Percentiles rank a stretch among this genome's conserved stretches.
phyloP scores from a whole-genome alignment of 2,797 vertebrate species.

The Synaphobranchus kaupii region DNA sequence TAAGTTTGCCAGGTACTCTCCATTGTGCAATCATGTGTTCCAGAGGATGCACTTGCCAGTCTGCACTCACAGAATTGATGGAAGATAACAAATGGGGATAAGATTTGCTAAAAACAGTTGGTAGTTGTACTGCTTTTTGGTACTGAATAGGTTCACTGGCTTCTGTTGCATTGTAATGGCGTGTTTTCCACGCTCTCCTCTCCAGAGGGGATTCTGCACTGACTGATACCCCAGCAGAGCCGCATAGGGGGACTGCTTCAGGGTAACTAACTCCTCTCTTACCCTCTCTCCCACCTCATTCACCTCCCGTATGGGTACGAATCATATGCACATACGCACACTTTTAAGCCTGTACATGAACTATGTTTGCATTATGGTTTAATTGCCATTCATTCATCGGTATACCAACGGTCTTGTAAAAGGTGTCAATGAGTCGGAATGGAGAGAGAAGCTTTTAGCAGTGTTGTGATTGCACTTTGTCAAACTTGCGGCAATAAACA shows the following conservation, averaged over 20 bases:
- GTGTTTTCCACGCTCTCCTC: slow-evolving; percentile 21
- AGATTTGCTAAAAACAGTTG: too few relatives aligned
- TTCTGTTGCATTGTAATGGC: slow-evolving; percentile 2
- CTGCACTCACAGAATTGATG: too few relatives aligned
- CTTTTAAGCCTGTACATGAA: neutral
- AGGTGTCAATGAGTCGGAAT: neutral
- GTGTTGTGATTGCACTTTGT: neutral
- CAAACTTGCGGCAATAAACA: too few relatives aligned
- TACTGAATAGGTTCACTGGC: neutral
- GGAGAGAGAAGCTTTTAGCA: neutral
- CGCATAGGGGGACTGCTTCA: slow-evolving; percentile 31
- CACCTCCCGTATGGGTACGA: neutral
- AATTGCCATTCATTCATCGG: neutral
- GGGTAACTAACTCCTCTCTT: slow-evolving; percentile 27
- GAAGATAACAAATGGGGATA: too few relatives aligned
- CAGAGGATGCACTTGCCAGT: too few relatives aligned
- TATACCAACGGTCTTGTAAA: neutral
- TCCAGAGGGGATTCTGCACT: slow-evolving; percentile 34
- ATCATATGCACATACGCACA: too few relatives aligned
- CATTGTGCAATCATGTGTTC: too few relatives aligned
- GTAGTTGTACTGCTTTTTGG: neutral
- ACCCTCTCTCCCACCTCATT: neutral
- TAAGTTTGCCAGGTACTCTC: too few relatives aligned
- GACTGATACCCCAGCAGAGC: slow-evolving; percentile 27
- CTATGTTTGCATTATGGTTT: neutral